Conservation (phyloP, 92 coral and sea anemone genomes). For the Micromussa lordhowensis region DNA sequence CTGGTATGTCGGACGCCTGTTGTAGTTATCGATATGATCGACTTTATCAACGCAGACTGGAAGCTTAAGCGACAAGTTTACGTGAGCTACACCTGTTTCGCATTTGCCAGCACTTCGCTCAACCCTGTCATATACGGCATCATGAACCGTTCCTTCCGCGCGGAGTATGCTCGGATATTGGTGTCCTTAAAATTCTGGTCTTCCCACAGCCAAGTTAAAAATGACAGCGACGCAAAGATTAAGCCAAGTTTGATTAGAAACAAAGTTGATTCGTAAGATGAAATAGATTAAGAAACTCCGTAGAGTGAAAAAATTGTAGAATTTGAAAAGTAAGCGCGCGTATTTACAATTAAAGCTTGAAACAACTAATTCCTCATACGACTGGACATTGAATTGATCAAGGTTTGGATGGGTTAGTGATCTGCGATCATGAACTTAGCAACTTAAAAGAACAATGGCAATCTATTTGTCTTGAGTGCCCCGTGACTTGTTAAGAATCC, state of each 20-base stretch:
- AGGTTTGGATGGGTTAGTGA: not conserved
- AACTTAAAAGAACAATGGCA: too few relatives aligned
- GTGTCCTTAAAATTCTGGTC: conserved; percentile 10
- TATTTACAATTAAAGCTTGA: not conserved
- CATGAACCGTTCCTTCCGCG: conserved; percentile 72
- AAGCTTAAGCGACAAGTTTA: conserved; percentile 69
- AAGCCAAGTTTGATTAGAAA: not conserved
- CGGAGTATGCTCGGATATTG: conserved; percentile 64
- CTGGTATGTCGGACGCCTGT: conserved; percentile 75
- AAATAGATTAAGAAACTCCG: not conserved
- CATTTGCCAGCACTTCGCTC: conserved; percentile 71
- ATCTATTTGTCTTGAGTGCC: too few relatives aligned
- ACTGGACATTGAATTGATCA: not conserved
- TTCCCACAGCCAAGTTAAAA: not conserved
- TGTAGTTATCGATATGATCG: conserved; percentile 69
- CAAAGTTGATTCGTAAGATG: not conserved
- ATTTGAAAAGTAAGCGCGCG: not conserved
- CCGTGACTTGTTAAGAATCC: too few relatives aligned
- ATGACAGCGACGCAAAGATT: not conserved
- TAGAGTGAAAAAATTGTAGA: not conserved
- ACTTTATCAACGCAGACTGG: conserved; percentile 75
- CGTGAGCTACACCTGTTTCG: conserved; percentile 72
- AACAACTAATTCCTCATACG: not conserved
- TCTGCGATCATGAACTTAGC: too few relatives aligned
- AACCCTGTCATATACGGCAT: conserved; percentile 78